Conservation (phyloP, 37 sponge, comb jelly and placozoan genomes). For the Beroe ovata region DNA sequence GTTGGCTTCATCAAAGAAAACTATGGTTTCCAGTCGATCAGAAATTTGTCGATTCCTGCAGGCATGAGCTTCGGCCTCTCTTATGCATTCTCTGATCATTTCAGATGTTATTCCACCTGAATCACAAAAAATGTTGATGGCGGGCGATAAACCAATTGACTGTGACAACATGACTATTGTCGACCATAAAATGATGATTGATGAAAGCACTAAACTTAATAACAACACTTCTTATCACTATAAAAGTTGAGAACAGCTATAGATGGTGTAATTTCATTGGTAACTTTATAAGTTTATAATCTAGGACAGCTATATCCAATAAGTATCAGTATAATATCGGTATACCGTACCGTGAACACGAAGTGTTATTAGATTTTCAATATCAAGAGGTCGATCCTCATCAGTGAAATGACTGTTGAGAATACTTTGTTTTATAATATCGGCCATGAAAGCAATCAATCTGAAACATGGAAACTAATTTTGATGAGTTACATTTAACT, state of each 20-base stretch:
- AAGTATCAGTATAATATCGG: no score
- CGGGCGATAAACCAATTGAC: no score
- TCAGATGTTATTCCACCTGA: not conserved
- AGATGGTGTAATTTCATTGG: no score
- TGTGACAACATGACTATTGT: no score
- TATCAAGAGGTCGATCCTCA: not conserved
- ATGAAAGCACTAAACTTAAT: no score
- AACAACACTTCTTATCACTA: no score
- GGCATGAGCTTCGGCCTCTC: conserved; percentile 73
- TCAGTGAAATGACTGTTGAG: not conserved
- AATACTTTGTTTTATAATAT: conserved; percentile 22
- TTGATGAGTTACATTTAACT: no score
- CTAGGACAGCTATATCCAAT: no score
- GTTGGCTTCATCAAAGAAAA: conserved; percentile 99
- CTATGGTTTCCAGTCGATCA: conserved; percentile 75
- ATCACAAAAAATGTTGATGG: no score
- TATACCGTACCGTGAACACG: conserved; percentile 58
- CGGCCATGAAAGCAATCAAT: conserved; percentile 43
- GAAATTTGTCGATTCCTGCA: conserved; percentile 43
- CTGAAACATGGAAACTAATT: not conserved
- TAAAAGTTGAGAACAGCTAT: no score
- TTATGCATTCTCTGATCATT: conserved; percentile 61
- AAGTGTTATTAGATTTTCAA: conserved; percentile 28
- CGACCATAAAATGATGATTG: no score
- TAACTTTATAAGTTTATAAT: no score